These are phyloP conservation scores for Ptilorrhoa leucosticta DNA, from an alignment of 2,113 vertebrate genomes.

Conservation along the genomic window DNA sequence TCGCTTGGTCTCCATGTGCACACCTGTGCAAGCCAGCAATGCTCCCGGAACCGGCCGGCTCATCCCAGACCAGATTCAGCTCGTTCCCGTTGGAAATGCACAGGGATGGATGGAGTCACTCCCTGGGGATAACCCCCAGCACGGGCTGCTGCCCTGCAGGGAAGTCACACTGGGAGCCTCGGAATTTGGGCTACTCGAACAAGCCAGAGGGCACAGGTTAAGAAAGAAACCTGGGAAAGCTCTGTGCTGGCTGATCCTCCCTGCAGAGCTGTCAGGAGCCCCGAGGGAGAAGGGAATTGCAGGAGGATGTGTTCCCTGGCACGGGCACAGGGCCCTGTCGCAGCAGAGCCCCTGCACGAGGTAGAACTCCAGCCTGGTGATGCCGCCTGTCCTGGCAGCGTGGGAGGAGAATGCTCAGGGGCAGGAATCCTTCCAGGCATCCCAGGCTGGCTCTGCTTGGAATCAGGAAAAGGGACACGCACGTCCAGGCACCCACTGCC, in stretches of 20 bases:
- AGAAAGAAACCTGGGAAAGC: neutral
- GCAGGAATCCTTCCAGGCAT: neutral
- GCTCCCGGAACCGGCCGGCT: neutral
- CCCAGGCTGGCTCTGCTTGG: neutral
- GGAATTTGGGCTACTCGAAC: neutral
- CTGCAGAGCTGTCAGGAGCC: neutral
- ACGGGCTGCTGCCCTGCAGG: neutral
- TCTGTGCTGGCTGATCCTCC: neutral
- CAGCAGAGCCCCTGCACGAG: neutral
- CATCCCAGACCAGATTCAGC: neutral
- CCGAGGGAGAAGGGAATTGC: neutral
- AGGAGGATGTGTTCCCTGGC: neutral
- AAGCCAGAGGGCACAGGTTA: neutral
- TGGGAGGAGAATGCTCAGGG: neutral
- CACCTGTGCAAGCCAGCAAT: neutral
- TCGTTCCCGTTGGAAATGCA: neutral
- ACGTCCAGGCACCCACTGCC: neutral
- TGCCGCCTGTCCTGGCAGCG: rapidly evolving
- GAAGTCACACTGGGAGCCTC: neutral
- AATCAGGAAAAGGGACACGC: neutral
- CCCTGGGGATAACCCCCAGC: neutral
- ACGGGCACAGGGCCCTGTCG: neutral
- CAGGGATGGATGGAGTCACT: neutral
- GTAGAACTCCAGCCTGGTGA: neutral
- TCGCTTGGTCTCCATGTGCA: rapidly evolving